phyloP scores from a whole-genome alignment of 2,888 invertebrate species.

The Tillus elongatus region DNA sequence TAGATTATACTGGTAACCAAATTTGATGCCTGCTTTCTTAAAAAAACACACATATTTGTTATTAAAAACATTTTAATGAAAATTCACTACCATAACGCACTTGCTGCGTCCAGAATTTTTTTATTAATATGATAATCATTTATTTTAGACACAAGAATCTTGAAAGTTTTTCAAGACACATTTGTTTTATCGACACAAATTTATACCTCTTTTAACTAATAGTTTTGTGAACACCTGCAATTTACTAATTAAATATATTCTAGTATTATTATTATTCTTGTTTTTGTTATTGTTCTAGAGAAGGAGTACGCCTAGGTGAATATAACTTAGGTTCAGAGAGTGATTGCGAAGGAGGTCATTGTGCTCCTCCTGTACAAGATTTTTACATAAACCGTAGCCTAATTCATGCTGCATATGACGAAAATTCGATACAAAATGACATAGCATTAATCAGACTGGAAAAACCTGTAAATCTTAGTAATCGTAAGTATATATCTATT shows the following conservation, averaged over 20 bases:
- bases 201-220: too few species aligned
- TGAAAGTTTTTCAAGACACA: neutral
- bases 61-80: too few species aligned
- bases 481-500: neutral
- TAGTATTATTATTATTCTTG: too few species aligned
- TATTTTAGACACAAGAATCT: constrained; percentile 1
- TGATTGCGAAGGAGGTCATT: constrained; percentile 41
- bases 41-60: too few species aligned
- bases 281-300: constrained; percentile 32
- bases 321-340: constrained; percentile 43
- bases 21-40: too few species aligned
- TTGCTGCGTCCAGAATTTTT: too few species aligned
- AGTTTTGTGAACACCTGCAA: too few species aligned
- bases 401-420: constrained; percentile 47
- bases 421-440: constrained; percentile 47
- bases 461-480: constrained; percentile 36
- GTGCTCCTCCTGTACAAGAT: constrained; percentile 44
- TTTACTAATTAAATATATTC: too few species aligned
- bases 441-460: constrained; percentile 47
- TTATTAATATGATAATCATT: too few species aligned
- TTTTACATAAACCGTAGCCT: constrained; percentile 43
- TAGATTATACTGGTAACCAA: too few species aligned
- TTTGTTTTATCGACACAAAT: too few species aligned
- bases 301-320: constrained; percentile 56
- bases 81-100: too few species aligned